Conservation (phyloP, 37 sponge, comb jelly and placozoan species). For the Cliona cf. orientalis region DNA sequence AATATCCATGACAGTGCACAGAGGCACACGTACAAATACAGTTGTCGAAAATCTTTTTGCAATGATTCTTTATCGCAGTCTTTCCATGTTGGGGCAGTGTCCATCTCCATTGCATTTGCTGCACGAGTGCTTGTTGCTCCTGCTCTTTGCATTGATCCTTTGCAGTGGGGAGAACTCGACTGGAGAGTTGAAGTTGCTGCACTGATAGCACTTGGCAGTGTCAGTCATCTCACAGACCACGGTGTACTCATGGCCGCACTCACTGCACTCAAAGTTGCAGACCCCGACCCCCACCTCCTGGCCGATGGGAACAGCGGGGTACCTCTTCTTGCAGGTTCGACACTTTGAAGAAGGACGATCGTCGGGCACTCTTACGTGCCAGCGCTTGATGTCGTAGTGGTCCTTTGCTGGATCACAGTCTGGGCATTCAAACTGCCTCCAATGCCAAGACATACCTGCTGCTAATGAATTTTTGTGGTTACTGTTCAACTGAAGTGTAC, state of each 20-base stretch:
- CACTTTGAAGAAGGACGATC: neutral
- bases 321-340: neutral
- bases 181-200: neutral
- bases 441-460: too few species aligned
- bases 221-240: slow-evolving; percentile 20
- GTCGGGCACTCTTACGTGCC: neutral
- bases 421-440: slow-evolving; percentile 1
- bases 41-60: too few species aligned
- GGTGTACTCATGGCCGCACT: slow-evolving; percentile 1
- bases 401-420: neutral
- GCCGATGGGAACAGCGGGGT: neutral
- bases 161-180: neutral
- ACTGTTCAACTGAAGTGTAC: too few species aligned
- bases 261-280: slow-evolving; percentile 21
- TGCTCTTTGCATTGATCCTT: slow-evolving; percentile 1
- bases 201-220: slow-evolving; percentile 38
- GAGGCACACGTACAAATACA: too few species aligned
- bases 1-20: too few species aligned
- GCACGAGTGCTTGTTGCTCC: slow-evolving; percentile 36
- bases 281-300: slow-evolving; percentile 19
- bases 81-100: slow-evolving; percentile 41
- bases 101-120: slow-evolving; percentile 46
- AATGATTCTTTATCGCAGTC: too few species aligned
- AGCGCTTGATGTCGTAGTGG: neutral
- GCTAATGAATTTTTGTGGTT: too few species aligned